Evolutionary conservation across 2,113 vertebrate genomes (phyloP).

Genomic region (Zosterops japonicus): DNA sequence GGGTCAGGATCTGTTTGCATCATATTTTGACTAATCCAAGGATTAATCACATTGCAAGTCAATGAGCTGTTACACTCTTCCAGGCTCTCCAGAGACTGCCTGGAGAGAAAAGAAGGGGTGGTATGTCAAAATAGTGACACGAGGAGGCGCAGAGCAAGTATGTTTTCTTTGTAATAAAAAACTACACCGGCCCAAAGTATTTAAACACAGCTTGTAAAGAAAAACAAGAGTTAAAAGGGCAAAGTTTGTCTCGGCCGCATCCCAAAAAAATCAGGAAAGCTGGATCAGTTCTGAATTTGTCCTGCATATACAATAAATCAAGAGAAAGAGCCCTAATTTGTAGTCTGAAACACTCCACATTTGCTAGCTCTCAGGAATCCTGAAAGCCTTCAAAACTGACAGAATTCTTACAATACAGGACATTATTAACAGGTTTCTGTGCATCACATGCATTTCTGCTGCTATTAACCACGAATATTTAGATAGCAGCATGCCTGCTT

Average conservation of each 20-base stretch:
- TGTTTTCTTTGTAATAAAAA: slow-evolving; percentile 18
- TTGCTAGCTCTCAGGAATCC: background rate
- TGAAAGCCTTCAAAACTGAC: background rate
- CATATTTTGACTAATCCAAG: slow-evolving; percentile 67
- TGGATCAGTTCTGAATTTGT: background rate
- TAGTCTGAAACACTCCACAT: background rate
- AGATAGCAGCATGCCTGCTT: background rate
- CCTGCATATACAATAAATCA: background rate
- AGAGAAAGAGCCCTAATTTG: background rate
- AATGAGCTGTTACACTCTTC: slow-evolving; percentile 49
- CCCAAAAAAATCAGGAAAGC: background rate
- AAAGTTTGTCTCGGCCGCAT: background rate
- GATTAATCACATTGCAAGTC: slow-evolving; percentile 68
- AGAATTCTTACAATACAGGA: background rate
- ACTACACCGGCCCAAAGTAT: background rate
- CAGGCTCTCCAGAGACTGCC: slow-evolving; percentile 4
- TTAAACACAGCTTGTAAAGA: slow-evolving; percentile 40
- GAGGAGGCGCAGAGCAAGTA: background rate
- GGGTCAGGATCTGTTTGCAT: slow-evolving; percentile 64
- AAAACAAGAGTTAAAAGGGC: slow-evolving; percentile 42
- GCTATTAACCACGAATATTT: background rate
- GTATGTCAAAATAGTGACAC: slow-evolving; percentile 22
- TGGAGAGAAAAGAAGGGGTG: background rate
- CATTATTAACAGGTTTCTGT: background rate
- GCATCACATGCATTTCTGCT: background rate